phyloP scores from a whole-genome alignment of 2,888 invertebrate species.

The Prenolepis imparis region DNA sequence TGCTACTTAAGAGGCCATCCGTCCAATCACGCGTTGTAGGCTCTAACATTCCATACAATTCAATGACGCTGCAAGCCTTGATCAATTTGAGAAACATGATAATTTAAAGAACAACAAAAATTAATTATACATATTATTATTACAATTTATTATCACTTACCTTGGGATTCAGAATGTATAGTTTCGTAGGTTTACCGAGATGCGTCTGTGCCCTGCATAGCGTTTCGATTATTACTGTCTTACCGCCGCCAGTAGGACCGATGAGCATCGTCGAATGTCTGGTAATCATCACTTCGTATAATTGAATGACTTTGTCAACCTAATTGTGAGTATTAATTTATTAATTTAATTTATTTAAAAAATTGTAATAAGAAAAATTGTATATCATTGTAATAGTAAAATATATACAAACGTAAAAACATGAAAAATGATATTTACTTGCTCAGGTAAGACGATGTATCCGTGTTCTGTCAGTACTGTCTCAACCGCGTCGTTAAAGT shows the following conservation, averaged over 20 bases:
- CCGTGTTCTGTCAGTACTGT: conserved; percentile 89
- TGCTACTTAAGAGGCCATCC: conserved; percentile 95
- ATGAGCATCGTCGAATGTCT: conserved; percentile 97
- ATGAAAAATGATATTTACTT: conserved; percentile 87
- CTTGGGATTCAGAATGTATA: conserved; percentile 95
- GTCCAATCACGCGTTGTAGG: conserved; percentile 96
- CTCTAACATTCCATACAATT: conserved; percentile 95
- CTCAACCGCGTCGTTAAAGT: conserved; percentile 93
- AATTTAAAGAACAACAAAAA: background rate
- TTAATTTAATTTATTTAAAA: background rate
- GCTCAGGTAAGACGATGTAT: conserved; percentile 90
- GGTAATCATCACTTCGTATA: conserved; percentile 98
- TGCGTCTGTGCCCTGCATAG: conserved; percentile 93
- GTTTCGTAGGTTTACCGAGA: conserved; percentile 93
- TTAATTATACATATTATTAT: background rate
- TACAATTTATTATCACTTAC: conserved; percentile 81
- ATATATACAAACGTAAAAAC: background rate
- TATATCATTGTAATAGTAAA: background rate
- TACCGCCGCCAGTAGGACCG: conserved; percentile 97
- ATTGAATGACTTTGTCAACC: conserved; percentile 95
- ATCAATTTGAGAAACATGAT: conserved; percentile 16
- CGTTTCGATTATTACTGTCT: conserved; percentile 93
- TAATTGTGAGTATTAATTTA: conserved; percentile 81
- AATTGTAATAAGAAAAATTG: background rate
- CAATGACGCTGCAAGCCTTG: conserved; percentile 94